phyloP scores from a whole-genome alignment of 2,113 vertebrate species.

The Mohoua ochrocephala region DNA sequence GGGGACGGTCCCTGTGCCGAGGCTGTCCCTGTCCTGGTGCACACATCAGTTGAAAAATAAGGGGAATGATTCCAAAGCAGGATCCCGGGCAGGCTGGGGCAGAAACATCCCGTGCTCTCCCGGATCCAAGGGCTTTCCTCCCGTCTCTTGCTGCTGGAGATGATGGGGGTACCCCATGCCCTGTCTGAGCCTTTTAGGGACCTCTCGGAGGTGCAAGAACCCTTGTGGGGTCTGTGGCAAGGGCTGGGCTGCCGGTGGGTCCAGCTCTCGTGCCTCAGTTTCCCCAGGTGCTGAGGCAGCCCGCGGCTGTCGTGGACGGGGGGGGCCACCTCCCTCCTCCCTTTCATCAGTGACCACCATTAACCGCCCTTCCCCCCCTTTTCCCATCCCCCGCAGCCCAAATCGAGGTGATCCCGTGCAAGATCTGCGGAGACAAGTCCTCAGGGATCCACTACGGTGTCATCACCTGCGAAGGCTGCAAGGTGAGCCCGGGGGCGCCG shows the following conservation, averaged over 20 bases:
- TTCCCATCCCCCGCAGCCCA: conserved; percentile 71
- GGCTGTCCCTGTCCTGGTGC: background rate
- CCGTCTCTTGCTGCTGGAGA: background rate
- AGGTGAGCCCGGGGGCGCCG: conserved; percentile 8
- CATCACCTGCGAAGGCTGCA: conserved; percentile 79
- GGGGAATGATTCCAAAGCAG: background rate
- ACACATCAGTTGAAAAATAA: background rate
- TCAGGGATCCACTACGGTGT: conserved; percentile 93
- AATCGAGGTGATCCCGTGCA: conserved; percentile 92
- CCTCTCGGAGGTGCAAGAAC: background rate
- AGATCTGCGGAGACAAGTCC: conserved; percentile 93
- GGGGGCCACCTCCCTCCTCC: fast-evolving
- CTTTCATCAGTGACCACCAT: fast-evolving
- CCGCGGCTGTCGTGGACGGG: fast-evolving
- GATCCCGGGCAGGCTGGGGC: fast-evolving
- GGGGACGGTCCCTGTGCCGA: background rate
- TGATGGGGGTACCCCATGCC: fast-evolving
- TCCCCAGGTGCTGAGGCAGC: background rate
- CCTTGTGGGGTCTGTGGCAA: background rate
- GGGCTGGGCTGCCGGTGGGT: background rate
- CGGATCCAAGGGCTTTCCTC: background rate
- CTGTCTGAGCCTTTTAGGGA: background rate
- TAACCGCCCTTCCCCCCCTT: background rate
- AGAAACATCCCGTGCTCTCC: fast-evolving
- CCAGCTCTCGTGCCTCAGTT: background rate